A percentile compares a stretch with the other conserved stretches of the same genome.
Evolutionary conservation across 2,797 vertebrate species (phyloP).

Genomic region (Eospalax fontanierii): DNA sequence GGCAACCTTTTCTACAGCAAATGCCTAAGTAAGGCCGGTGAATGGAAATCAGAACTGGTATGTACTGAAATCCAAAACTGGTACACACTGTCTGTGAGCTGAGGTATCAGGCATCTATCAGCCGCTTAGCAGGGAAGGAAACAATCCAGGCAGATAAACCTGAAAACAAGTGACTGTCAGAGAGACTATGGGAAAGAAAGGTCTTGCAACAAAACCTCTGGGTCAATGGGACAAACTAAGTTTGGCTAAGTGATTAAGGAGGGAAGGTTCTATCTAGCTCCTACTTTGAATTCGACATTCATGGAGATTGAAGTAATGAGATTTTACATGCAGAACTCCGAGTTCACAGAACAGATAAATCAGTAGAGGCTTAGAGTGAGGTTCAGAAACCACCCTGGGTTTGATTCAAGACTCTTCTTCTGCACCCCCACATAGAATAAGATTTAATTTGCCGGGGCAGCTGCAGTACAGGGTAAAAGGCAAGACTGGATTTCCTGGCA

Average conservation of each 20-base stretch:
- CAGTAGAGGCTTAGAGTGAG: background rate
- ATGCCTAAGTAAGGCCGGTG: background rate
- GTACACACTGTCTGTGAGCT: fast-evolving
- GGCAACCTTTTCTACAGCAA: background rate
- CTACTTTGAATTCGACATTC: background rate
- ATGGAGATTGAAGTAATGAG: background rate
- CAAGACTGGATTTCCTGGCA: conserved; percentile 64
- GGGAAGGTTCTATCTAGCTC: background rate
- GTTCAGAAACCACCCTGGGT: conserved; percentile 38
- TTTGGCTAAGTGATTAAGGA: background rate
- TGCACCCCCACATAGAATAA: conserved; percentile 34
- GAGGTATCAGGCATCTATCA: no score
- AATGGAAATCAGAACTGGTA: background rate
- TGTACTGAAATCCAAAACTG: background rate
- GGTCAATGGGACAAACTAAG: background rate
- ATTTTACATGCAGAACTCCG: conserved; percentile 43
- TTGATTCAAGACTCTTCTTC: conserved; percentile 55
- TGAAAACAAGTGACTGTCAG: background rate
- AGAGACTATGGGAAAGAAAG: conserved; percentile 10
- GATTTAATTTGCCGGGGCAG: conserved; percentile 70
- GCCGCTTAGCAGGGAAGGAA: background rate
- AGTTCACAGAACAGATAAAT: conserved; percentile 51
- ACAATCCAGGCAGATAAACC: background rate
- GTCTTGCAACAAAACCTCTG: background rate
- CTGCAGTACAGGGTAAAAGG: background rate